Conservation (phyloP, 2,797 vertebrate genomes). For the Hydrocynus forskahlii region DNA sequence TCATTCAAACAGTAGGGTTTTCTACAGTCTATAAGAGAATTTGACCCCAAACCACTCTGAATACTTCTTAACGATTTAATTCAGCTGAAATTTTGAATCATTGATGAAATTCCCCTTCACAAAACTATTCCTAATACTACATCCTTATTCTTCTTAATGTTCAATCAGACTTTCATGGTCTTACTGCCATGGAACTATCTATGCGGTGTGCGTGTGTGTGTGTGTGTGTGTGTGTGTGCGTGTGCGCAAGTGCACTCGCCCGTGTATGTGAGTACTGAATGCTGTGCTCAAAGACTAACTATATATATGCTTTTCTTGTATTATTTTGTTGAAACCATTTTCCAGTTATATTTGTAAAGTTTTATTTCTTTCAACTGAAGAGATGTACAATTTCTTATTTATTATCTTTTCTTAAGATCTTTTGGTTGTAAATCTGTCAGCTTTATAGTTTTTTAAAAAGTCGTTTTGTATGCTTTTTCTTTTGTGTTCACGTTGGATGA, state of each 20-base stretch:
- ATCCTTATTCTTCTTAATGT: background rate
- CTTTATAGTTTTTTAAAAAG: slow-evolving; percentile 30
- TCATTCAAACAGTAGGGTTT: no score
- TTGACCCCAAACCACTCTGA: no score
- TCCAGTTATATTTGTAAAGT: slow-evolving; percentile 17
- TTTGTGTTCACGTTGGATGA: slow-evolving; percentile 11
- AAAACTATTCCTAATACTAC: slow-evolving; percentile 11
- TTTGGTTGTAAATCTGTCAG: slow-evolving; percentile 19
- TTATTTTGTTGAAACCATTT: background rate
- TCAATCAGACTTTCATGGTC: slow-evolving; percentile 27
- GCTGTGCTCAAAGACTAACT: slow-evolving; percentile 17
- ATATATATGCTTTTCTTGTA: slow-evolving; percentile 23
- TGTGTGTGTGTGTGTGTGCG: background rate
- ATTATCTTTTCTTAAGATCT: slow-evolving; percentile 9
- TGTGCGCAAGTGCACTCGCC: background rate
- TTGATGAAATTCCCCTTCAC: background rate
- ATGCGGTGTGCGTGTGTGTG: slow-evolving; percentile 7
- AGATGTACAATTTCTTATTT: slow-evolving; percentile 28
- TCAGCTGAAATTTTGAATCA: no score
- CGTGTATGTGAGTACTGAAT: background rate
- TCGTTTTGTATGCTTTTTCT: slow-evolving; percentile 11
- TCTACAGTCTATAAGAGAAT: no score
- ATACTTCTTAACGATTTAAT: no score
- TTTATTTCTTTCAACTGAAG: background rate
- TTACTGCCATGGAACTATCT: slow-evolving; percentile 14